phyloP scores from a whole-genome alignment of 2,113 vertebrate genomes.

The Hippocampus comes region DNA sequence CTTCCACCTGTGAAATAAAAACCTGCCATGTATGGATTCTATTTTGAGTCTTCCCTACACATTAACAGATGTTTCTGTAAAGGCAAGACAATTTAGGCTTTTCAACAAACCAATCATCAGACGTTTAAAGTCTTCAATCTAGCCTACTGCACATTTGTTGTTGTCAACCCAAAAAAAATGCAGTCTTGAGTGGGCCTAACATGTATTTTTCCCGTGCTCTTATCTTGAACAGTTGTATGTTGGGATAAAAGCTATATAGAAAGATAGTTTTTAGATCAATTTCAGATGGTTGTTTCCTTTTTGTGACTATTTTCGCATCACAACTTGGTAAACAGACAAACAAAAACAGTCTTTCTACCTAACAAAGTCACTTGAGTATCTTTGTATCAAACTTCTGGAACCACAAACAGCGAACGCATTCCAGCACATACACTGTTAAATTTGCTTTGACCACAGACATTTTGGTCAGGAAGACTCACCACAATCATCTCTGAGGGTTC shows the following conservation, averaged over 20 bases:
- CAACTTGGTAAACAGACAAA: too few relatives aligned
- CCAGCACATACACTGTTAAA: background rate
- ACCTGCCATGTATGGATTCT: too few relatives aligned
- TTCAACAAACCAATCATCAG: too few relatives aligned
- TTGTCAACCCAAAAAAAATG: too few relatives aligned
- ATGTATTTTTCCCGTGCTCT: background rate
- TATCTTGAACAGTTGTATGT: background rate
- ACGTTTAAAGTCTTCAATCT: too few relatives aligned
- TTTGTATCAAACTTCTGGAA: background rate
- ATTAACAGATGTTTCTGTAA: too few relatives aligned
- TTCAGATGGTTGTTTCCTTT: too few relatives aligned
- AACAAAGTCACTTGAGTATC: background rate
- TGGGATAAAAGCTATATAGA: background rate
- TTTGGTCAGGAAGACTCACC: slow-evolving; percentile 73
- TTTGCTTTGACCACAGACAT: background rate
- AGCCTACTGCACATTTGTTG: background rate
- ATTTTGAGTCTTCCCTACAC: too few relatives aligned
- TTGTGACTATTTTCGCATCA: too few relatives aligned
- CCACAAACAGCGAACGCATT: background rate
- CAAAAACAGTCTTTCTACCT: background rate
- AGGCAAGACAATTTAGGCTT: too few relatives aligned
- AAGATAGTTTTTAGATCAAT: too few relatives aligned
- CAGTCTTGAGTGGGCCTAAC: background rate
- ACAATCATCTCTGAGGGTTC: slow-evolving; percentile 99
- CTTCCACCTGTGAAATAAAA: too few relatives aligned